phyloP scores from a whole-genome alignment of 2,113 vertebrate genomes.

The Nycticorax nycticorax region DNA sequence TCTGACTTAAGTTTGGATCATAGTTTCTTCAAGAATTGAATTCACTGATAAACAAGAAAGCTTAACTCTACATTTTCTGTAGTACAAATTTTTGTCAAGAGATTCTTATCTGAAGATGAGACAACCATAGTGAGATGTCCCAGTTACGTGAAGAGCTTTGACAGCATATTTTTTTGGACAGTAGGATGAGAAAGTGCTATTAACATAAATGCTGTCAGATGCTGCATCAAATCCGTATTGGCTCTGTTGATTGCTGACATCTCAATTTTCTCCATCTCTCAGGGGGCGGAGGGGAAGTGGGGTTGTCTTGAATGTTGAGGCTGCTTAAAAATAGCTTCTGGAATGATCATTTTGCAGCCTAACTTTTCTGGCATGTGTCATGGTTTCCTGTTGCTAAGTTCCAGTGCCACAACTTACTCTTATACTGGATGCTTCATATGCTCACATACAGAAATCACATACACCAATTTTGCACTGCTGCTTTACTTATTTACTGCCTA shows the following conservation, averaged over 20 bases:
- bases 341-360: background rate
- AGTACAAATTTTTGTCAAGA: background rate
- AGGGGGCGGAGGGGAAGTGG: background rate
- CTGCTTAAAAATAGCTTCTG: slow-evolving; percentile 28
- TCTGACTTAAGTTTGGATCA: background rate
- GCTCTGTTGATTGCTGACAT: slow-evolving; percentile 14
- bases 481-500: background rate
- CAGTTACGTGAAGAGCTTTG: background rate
- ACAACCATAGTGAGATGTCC: background rate
- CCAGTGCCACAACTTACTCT: background rate
- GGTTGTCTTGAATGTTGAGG: background rate
- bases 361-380: background rate
- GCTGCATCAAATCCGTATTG: background rate
- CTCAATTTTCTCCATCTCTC: background rate
- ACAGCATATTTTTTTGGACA: slow-evolving; percentile 23
- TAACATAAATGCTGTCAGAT: slow-evolving; percentile 50
- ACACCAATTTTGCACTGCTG: background rate
- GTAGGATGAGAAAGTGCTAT: background rate
- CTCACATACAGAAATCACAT: background rate
- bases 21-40: background rate
- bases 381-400: background rate
- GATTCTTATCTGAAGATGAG: background rate
- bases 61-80: background rate
- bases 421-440: background rate
- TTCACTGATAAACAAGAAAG: background rate